Evolutionary conservation across 2,888 invertebrate genomes (phyloP), one percentile per base, ranked within the genome.

Genomic region (Xestoiulus laeticollis): DNA sequence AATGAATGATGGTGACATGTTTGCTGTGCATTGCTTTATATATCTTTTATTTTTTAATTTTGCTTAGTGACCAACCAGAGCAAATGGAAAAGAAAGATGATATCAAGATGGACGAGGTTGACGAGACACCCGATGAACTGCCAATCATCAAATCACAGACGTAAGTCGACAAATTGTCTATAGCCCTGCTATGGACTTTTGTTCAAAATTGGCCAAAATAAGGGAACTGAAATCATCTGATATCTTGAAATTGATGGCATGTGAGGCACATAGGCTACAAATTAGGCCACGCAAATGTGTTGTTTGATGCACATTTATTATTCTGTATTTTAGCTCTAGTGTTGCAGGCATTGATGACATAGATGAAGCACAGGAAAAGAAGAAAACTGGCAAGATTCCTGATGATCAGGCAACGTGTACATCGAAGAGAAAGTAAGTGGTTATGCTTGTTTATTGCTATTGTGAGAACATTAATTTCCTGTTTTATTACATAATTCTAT

Each of bases 111-210:
- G 10, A 30, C 4, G 30, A 84, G 32, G 30, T 22, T n/a, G 84
- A 84, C n/a, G 84, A 38, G 38, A 5, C 30, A 30, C 84, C 84
- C 19, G 84, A 84, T 38, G 84, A 84, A 38, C 84, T 59, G 22
- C 59, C 19, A 59, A n/a, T 59, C 6, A 19, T 59, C 22, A 59
- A 19, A 59, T 59, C 59, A 59, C 14, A 59, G 19, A 38, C 38
- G 48, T 16, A 48, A 19, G 48, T 48, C 4, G 48, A 14, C 3
- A 16, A 48, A 48, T 14, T 48, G 4, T 48, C 48, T 48, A 48
- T 48, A 48, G 48, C 16, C n/a, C n/a, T 1, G 38, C 8, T 38
- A 8, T 38, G 38, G 5, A 38, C 38, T 8, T 38, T 1, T 38
- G 38, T 38, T 8, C 8, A 5, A 8, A 38, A 38, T 38, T 38